phyloP scores from a whole-genome alignment of 2,113 vertebrate genomes.

The Agelaius tricolor region DNA sequence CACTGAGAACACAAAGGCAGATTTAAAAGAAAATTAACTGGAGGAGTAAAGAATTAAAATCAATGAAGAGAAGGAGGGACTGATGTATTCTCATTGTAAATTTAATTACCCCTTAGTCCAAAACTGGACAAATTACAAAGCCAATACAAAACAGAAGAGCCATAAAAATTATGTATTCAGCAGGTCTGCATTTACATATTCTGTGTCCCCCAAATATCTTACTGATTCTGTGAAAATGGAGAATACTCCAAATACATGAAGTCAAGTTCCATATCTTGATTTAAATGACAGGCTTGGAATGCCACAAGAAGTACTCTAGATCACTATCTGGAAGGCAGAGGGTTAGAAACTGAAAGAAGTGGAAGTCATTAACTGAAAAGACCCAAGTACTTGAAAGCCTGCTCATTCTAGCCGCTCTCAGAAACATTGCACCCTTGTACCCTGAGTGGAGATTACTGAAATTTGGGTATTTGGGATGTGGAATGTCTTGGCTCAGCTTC shows the following conservation, averaged over 20 bases:
- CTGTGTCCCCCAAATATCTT: background rate
- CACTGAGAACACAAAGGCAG: background rate
- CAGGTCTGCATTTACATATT: background rate
- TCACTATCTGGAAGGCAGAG: background rate
- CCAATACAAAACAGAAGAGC: conserved; percentile 12
- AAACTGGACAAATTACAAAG: conserved; percentile 10
- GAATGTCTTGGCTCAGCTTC: background rate
- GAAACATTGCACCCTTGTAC: background rate
- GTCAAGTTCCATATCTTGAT: background rate
- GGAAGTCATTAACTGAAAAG: background rate
- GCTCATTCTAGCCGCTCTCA: background rate
- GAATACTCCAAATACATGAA: background rate
- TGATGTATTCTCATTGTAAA: conserved; percentile 9
- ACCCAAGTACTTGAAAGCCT: background rate
- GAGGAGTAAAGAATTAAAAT: conserved; percentile 22
- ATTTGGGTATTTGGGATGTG: background rate
- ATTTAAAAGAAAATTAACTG: conserved; percentile 31
- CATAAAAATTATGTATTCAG: conserved; percentile 2
- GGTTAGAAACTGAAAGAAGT: background rate
- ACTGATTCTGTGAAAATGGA: background rate
- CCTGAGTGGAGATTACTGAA: background rate
- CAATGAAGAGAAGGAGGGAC: background rate
- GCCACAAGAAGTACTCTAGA: background rate
- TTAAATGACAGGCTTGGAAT: background rate
- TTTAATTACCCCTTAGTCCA: conserved; percentile 32